phyloP scores from a whole-genome alignment of 2,113 vertebrate genomes.

The Cynoglossus semilaevis region DNA sequence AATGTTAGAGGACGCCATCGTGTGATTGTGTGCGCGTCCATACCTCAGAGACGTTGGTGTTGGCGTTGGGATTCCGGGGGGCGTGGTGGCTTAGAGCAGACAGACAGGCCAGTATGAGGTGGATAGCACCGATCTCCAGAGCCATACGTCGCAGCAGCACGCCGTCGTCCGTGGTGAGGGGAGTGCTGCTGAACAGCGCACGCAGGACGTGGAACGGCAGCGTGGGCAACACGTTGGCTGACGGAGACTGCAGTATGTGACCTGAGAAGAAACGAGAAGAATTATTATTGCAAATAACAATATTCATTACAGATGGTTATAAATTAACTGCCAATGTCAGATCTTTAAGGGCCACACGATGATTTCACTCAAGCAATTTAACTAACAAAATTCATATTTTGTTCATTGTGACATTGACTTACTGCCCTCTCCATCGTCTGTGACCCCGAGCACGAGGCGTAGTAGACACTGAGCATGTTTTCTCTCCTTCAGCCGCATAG shows the following conservation, averaged over 20 bases:
- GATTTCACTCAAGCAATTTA: no score
- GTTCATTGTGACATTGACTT: slow-evolving; percentile 67
- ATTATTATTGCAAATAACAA: no score
- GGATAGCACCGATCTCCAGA: slow-evolving; percentile 93
- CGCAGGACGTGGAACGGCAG: slow-evolving; percentile 95
- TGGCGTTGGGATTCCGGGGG: slow-evolving; percentile 87
- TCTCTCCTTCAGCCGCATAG: slow-evolving; percentile 96
- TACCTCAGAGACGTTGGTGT: slow-evolving; percentile 87
- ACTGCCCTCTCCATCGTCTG: slow-evolving; percentile 99
- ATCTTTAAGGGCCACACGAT: no score
- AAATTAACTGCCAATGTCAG: no score
- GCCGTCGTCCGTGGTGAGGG: slow-evolving; percentile 93
- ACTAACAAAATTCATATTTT: no score
- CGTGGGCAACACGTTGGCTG: slow-evolving; percentile 94
- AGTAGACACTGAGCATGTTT: slow-evolving; percentile 98
- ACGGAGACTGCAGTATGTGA: slow-evolving; percentile 97
- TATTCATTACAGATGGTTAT: no score
- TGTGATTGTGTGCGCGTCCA: neutral
- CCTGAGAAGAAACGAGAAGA: slow-evolving; percentile 65
- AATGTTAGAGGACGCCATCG: neutral
- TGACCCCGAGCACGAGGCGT: slow-evolving; percentile 95
- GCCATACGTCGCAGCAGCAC: slow-evolving; percentile 94
- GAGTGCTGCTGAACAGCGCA: slow-evolving; percentile 89
- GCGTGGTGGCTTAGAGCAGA: slow-evolving; percentile 97
- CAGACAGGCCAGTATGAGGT: slow-evolving; percentile 96